Evolutionary conservation across 2,113 vertebrate species (phyloP).

Genomic region (Bubo scandiacus): DNA sequence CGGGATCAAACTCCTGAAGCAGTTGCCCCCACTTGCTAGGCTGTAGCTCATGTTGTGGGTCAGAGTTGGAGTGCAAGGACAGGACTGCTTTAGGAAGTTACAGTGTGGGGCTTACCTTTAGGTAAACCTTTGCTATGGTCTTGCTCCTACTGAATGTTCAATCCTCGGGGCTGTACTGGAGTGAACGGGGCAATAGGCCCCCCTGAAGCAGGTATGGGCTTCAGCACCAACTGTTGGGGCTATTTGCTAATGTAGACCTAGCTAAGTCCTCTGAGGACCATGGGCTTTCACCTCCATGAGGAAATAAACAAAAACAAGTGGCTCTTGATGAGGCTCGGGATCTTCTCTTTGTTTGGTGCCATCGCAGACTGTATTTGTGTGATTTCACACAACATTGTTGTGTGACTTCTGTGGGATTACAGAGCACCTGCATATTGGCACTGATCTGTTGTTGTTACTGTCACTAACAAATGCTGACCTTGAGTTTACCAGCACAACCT

Average conservation of each 20-base stretch:
- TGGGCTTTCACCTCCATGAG: background rate
- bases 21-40: background rate
- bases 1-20: background rate
- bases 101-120: background rate
- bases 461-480: background rate
- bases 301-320: background rate
- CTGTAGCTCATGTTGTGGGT: background rate
- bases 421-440: background rate
- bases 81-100: background rate
- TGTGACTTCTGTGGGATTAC: background rate
- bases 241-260: background rate
- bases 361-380: background rate
- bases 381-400: background rate
- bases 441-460: background rate
- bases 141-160: background rate
- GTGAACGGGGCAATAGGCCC: fast-evolving
- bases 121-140: background rate
- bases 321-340: background rate
- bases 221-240: background rate
- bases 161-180: background rate
- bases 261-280: background rate
- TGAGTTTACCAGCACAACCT: background rate
- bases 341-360: background rate
- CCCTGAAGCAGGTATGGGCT: background rate
- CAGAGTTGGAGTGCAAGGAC: background rate